Conservation (phyloP, 2,888 invertebrate genomes). For the Rhagophthalmus giganteus region DNA sequence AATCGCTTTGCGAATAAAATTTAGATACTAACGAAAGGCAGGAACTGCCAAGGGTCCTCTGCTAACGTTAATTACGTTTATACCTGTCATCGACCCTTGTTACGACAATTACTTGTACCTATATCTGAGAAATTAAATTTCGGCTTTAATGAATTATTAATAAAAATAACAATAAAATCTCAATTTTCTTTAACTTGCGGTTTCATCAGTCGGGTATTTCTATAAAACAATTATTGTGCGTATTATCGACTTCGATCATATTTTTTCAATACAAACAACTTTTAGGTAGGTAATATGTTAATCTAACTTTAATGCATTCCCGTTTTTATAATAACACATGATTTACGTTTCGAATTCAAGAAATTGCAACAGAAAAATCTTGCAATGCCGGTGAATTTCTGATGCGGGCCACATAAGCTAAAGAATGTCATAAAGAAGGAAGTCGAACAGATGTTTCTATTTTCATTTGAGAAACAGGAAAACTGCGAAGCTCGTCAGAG, state of each 20-base stretch:
- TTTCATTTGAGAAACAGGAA: conserved; percentile 27
- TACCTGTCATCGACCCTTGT: background rate
- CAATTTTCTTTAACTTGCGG: too few relatives aligned
- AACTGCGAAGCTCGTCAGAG: conserved; percentile 27
- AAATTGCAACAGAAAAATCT: conserved; percentile 11
- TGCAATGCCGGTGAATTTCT: conserved; percentile 16
- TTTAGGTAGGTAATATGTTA: too few relatives aligned
- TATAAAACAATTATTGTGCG: too few relatives aligned
- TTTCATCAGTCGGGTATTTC: too few relatives aligned
- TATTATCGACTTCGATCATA: too few relatives aligned
- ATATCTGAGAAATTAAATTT: background rate
- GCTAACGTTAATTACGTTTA: background rate
- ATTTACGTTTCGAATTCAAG: background rate
- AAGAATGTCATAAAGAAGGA: conserved; percentile 24
- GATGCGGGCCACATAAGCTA: conserved; percentile 16
- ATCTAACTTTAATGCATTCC: background rate
- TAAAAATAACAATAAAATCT: too few relatives aligned
- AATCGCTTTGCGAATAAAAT: background rate
- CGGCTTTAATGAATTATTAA: background rate
- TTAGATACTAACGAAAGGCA: background rate
- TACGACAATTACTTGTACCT: background rate
- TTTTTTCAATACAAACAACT: background rate
- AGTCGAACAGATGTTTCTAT: conserved; percentile 30
- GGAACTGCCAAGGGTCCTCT: background rate
- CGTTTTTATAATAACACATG: background rate